Conservation (phyloP, 2,888 invertebrate species). For the Rhyacophila evoluta region DNA sequence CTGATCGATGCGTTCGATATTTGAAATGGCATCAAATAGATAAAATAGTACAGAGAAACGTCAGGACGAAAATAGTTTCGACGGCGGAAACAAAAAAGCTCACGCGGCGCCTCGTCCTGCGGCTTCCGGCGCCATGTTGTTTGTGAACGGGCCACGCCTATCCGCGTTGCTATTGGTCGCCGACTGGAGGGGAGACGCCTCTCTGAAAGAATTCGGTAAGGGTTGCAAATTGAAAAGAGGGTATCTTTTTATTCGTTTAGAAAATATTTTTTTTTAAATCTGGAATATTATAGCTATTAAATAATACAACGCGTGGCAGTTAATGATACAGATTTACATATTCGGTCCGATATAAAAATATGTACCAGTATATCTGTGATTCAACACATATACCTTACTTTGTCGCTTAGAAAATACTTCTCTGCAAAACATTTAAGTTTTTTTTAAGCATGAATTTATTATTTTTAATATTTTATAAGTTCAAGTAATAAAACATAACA, state of each 20-base stretch:
- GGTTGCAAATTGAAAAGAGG: constrained; percentile 47
- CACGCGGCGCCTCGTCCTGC: constrained; percentile 30
- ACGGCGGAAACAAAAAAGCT: constrained; percentile 52
- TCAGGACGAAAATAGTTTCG: constrained; percentile 52
- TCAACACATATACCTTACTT: too few species aligned
- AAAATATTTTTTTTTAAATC: constrained; percentile 24
- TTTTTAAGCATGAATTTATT: too few species aligned
- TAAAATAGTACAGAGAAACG: constrained; percentile 46
- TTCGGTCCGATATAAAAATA: too few species aligned
- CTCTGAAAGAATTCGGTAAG: neutral
- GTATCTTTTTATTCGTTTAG: constrained; percentile 35
- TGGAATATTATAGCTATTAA: constrained; percentile 8
- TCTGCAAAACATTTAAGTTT: too few species aligned
- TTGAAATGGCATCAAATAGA: constrained; percentile 26
- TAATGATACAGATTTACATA: neutral
- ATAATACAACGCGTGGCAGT: neutral
- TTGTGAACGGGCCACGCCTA: constrained; percentile 61
- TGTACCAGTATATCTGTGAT: too few species aligned
- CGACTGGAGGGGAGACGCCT: constrained; percentile 33
- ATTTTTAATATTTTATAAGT: too few species aligned
- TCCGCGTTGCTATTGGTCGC: constrained; percentile 61
- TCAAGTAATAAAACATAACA: too few species aligned
- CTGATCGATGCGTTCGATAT: constrained; percentile 18
- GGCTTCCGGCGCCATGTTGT: constrained; percentile 66
- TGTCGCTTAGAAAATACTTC: too few species aligned